Percentiles rank a stretch among this genome's conserved stretches.
These are phyloP conservation scores for Limnephilus rhombicus DNA, from an alignment of 2,888 invertebrate genomes.

Conservation along the genomic window DNA sequence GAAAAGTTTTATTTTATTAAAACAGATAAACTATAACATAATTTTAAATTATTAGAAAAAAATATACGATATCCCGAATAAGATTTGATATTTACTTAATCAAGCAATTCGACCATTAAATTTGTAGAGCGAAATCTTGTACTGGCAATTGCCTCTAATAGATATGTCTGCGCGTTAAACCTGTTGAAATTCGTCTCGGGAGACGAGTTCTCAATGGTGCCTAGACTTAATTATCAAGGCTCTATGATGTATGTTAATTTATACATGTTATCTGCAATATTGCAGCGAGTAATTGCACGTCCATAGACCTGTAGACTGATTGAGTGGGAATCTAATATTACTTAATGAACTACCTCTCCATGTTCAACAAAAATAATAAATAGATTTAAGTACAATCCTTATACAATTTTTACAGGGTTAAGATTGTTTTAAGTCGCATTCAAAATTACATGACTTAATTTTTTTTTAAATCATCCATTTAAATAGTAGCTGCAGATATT, in stretches of 20 bases:
- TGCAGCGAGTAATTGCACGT: background rate
- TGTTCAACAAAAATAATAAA: too few relatives aligned
- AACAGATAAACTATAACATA: too few relatives aligned
- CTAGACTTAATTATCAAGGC: background rate
- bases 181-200: slow-evolving; percentile 11
- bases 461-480: too few relatives aligned
- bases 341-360: background rate
- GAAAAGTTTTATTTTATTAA: too few relatives aligned
- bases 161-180: slow-evolving; percentile 1
- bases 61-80: too few relatives aligned
- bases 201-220: slow-evolving; percentile 18
- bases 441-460: too few relatives aligned
- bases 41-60: too few relatives aligned
- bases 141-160: background rate
- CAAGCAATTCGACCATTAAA: background rate
- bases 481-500: too few relatives aligned
- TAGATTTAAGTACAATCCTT: too few relatives aligned
- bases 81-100: background rate
- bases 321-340: background rate
- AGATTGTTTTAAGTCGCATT: too few relatives aligned
- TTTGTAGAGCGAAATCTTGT: background rate
- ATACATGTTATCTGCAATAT: background rate
- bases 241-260: background rate
- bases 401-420: too few relatives aligned
- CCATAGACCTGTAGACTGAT: background rate